Evolutionary conservation across 2,113 vertebrate species (phyloP).

Genomic region (Cinclus mexicanus): DNA sequence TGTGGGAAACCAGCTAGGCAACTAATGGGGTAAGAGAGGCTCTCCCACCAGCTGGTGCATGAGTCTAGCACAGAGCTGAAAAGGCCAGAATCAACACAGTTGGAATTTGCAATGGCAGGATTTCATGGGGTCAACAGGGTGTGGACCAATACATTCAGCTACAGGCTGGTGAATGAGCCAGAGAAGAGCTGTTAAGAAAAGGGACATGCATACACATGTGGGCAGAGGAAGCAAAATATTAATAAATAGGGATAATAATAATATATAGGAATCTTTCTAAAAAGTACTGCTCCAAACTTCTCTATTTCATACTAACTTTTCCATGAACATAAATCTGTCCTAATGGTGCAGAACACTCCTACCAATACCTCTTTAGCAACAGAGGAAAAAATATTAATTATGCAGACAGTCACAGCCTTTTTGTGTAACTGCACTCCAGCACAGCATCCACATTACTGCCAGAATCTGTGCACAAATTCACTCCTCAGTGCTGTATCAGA

Average conservation of each 20-base stretch:
- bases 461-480: background rate
- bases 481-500: background rate
- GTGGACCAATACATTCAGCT: background rate
- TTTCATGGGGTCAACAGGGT: background rate
- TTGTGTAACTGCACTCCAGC: background rate
- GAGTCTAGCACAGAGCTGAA: rapidly evolving
- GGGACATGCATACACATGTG: rapidly evolving
- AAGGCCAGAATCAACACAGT: rapidly evolving
- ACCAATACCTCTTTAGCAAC: background rate
- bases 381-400: background rate
- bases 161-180: background rate
- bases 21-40: background rate
- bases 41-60: rapidly evolving
- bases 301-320: background rate
- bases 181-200: background rate
- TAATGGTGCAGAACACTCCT: background rate
- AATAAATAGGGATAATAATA: background rate
- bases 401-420: background rate
- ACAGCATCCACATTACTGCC: background rate
- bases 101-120: background rate
- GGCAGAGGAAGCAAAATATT: background rate
- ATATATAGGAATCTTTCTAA: background rate
- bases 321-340: background rate
- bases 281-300: background rate
- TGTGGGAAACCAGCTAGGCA: background rate